These are phyloP conservation scores for Delichon dasypus DNA, from an alignment of 2,797 vertebrate genomes.

Conservation along the genomic window DNA sequence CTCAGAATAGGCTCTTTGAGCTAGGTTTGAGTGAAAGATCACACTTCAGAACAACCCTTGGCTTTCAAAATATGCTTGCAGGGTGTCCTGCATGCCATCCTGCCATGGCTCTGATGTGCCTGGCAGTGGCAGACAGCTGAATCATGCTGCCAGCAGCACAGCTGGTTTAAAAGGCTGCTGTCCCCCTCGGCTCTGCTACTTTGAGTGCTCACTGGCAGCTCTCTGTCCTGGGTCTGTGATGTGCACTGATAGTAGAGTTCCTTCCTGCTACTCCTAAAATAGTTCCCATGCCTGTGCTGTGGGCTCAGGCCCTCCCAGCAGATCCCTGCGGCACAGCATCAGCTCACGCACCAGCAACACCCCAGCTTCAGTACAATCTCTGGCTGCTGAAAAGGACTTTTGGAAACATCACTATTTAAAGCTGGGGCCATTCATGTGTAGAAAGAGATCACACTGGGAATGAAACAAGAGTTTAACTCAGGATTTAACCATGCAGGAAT, in stretches of 20 bases:
- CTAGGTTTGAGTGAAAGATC: background rate
- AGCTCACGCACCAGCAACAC: background rate
- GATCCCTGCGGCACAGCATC: fast-evolving
- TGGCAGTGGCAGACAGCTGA: background rate
- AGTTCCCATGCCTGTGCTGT: background rate
- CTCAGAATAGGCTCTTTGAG: background rate
- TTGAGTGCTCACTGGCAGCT: background rate
- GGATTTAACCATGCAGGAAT: constrained; percentile 13
- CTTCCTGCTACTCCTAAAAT: background rate
- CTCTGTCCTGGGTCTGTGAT: background rate
- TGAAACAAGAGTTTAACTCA: constrained; percentile 10
- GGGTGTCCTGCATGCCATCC: background rate
- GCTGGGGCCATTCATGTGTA: background rate
- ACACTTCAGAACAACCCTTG: background rate
- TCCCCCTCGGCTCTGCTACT: background rate
- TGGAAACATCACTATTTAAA: background rate
- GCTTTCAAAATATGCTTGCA: background rate
- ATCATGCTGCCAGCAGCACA: background rate
- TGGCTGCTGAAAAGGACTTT: background rate
- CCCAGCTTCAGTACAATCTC: background rate
- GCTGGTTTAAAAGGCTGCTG: background rate
- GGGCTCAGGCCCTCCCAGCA: background rate
- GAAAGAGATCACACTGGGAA: constrained; percentile 5
- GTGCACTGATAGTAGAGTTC: background rate
- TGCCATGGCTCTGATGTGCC: background rate